These are phyloP conservation scores for Eubucco bourcierii DNA, from an alignment of 2,113 vertebrate genomes.

Conservation along the genomic window DNA sequence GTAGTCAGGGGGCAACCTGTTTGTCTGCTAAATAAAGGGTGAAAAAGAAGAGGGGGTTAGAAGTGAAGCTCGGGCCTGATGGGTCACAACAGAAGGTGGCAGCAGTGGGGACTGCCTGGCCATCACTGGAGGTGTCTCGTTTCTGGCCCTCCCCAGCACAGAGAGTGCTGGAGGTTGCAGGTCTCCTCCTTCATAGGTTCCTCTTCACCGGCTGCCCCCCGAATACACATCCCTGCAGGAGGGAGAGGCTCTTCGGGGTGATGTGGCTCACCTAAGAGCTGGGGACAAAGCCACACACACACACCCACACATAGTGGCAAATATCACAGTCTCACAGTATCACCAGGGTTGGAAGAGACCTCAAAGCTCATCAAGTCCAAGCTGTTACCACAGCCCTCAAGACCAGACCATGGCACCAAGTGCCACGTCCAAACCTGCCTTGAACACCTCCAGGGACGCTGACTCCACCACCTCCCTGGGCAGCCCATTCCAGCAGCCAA, in stretches of 20 bases:
- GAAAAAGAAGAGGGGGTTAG: rapidly evolving
- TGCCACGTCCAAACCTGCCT: no score
- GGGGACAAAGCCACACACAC: no score
- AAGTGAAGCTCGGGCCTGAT: neutral
- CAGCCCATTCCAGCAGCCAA: no score
- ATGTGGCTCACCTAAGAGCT: rapidly evolving
- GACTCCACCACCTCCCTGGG: no score
- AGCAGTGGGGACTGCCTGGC: neutral
- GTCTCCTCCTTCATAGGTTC: rapidly evolving
- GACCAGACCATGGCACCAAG: no score
- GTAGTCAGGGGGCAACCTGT: rapidly evolving
- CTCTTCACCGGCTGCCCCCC: neutral
- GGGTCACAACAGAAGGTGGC: neutral
- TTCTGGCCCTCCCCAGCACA: rapidly evolving
- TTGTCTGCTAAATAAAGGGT: neutral
- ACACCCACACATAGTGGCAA: rapidly evolving
- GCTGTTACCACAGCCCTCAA: no score
- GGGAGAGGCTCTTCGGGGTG: neutral
- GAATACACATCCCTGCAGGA: rapidly evolving
- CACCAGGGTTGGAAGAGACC: no score
- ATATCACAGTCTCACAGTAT: no score
- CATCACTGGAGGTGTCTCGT: rapidly evolving
- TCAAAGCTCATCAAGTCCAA: no score
- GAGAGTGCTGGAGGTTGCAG: no score
- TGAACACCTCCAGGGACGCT: no score